Evolutionary conservation across 2,113 vertebrate genomes (phyloP).

Genomic region (Rattus rattus): DNA sequence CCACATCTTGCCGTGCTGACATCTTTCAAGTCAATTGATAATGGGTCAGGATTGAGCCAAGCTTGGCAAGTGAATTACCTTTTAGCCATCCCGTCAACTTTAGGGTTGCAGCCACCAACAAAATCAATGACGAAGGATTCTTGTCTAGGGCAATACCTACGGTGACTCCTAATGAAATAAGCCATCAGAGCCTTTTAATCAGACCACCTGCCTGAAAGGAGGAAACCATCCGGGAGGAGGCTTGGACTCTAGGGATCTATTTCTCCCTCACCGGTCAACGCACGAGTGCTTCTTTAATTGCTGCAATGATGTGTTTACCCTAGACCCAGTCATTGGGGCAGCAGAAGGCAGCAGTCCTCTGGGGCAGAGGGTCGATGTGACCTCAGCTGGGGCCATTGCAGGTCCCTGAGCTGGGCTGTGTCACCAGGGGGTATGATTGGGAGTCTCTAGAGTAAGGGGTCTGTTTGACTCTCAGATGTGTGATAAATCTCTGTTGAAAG

Average conservation of each 20-base stretch:
- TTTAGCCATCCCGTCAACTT: slow-evolving; percentile 82
- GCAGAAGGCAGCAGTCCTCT: slow-evolving; percentile 42
- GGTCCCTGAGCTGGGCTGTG: neutral
- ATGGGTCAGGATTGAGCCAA: slow-evolving; percentile 84
- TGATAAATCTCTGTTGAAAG: slow-evolving; percentile 9
- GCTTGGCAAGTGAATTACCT: slow-evolving; percentile 84
- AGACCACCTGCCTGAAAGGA: slow-evolving; percentile 60
- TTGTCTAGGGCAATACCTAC: slow-evolving; percentile 72
- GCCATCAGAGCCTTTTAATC: slow-evolving; percentile 74
- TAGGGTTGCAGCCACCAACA: slow-evolving; percentile 82
- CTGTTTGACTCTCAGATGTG: neutral
- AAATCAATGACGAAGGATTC: slow-evolving; percentile 85
- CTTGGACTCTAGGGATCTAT: slow-evolving; percentile 43
- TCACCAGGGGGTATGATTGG: neutral
- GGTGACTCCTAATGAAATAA: slow-evolving; percentile 73
- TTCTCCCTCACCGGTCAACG: slow-evolving; percentile 66
- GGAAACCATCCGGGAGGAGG: slow-evolving; percentile 42
- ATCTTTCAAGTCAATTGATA: slow-evolving; percentile 86
- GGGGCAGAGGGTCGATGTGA: neutral
- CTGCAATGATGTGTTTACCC: slow-evolving; percentile 58
- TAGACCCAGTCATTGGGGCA: slow-evolving; percentile 40
- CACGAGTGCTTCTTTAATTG: slow-evolving; percentile 75
- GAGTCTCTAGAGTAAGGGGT: neutral
- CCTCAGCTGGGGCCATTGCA: slow-evolving; percentile 47
- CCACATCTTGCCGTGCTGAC: slow-evolving; percentile 79